These are phyloP conservation scores for Ameiurus melas DNA, from an alignment of 2,113 vertebrate genomes.

Conservation along the genomic window DNA sequence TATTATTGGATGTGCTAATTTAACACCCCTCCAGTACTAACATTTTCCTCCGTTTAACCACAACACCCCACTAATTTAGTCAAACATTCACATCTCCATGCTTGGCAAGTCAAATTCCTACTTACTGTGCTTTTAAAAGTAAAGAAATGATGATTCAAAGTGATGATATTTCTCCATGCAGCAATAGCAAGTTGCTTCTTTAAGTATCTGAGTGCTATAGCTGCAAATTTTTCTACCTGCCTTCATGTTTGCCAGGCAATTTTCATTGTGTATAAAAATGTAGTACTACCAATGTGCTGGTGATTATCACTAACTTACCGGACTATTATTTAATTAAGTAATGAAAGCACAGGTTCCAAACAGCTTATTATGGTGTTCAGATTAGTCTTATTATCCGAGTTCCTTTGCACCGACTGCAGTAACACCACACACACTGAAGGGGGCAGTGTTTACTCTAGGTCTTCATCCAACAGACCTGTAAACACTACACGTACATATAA, in stretches of 20 bases:
- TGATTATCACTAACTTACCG: background rate
- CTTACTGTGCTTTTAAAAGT: background rate
- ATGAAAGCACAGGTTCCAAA: background rate
- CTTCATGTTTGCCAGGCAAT: background rate
- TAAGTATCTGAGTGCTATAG: background rate
- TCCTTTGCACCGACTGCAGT: background rate
- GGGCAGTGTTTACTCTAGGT: slow-evolving; percentile 24
- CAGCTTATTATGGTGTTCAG: background rate
- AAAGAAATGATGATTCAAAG: background rate
- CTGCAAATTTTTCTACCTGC: background rate
- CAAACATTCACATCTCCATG: background rate
- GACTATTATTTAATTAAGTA: background rate
- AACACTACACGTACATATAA: background rate
- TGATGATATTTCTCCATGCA: background rate
- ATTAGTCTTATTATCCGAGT: background rate
- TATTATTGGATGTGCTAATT: background rate
- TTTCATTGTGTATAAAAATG: background rate
- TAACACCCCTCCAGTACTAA: background rate
- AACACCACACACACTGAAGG: background rate
- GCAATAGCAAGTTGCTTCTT: background rate
- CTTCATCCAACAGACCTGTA: background rate
- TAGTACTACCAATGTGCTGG: background rate
- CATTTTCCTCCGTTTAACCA: background rate
- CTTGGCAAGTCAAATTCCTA: background rate
- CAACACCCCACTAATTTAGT: background rate